Base-by-base conservation (phyloP, 2,113 vertebrate genomes). In the Corynorhinus townsendii region DNA sequence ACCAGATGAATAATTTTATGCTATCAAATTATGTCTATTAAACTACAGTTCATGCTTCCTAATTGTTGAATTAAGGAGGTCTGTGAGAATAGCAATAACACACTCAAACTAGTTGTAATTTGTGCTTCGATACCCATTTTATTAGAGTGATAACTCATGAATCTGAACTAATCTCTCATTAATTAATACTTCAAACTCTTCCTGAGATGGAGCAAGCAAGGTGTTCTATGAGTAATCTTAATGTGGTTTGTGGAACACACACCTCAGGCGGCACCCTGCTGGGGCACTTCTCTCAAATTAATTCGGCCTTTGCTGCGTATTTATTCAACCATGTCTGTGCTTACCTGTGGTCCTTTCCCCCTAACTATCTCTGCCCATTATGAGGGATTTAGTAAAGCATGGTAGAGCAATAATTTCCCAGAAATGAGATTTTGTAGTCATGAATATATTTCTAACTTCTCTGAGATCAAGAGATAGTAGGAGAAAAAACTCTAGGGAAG, bases 141-240 rank as follows among this genome's bases (percentile, higher is more conserved):
- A 97, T 97, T 93, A 96, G 80, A 97, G 64, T 7, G 10, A 91
- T 91, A 97, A 95, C 49, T 94, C 89, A 92, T 95, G 90, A 86
- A 90, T 92, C 81, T 86, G 83, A 98, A 93, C 88, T 97, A 97
- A 97, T 96, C 4, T 2, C 43, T 95, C 81, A 86, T 81, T 94
- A 96, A 92, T 96, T 97, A 97, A 96, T 94, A 93, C 19, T 86
- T 95, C 62, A 93, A 77, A 77, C 30, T 92, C 66, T 87, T 82
- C 86, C 54, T 81, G 35, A 77, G 64, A 87, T 77, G 47, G 66
- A n/a, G 71, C 45, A 83, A 86, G 56, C 69, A 52, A 93, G 59
- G 75, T 90, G 43, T 75, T 69, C 80, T 71, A 15, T 38, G 52
- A 84, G 40, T 47, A 68, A 87, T 59, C 49, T 38, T n/a, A 79